Percentiles rank a stretch among this genome's conserved stretches.
Evolutionary conservation across 2,113 vertebrate species (phyloP).

Genomic region (Perca flavescens): DNA sequence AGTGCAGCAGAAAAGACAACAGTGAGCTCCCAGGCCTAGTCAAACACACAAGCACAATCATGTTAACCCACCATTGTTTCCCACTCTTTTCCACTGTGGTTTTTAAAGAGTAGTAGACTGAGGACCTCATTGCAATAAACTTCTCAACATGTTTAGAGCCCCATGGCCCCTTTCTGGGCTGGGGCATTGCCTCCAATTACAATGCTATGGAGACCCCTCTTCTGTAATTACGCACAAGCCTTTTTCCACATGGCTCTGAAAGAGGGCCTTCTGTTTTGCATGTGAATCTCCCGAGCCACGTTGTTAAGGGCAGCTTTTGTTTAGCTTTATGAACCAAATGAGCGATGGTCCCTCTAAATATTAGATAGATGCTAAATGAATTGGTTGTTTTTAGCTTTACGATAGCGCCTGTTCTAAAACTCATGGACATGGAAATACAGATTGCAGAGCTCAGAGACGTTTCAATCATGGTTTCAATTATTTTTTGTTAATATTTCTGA

Average conservation of each 20-base stretch:
- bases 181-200: slow-evolving; percentile 75
- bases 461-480: slow-evolving; percentile 21
- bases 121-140: slow-evolving; percentile 77
- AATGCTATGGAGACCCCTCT: slow-evolving; percentile 67
- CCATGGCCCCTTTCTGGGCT: slow-evolving; percentile 58
- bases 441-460: background rate
- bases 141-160: slow-evolving; percentile 72
- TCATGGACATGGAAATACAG: slow-evolving; percentile 25
- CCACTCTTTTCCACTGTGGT: slow-evolving; percentile 67
- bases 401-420: background rate
- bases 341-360: slow-evolving; percentile 11
- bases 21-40: slow-evolving; percentile 66
- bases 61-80: slow-evolving; percentile 74
- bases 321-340: slow-evolving; percentile 37
- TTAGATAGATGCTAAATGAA: slow-evolving; percentile 38
- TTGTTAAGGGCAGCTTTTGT: slow-evolving; percentile 57
- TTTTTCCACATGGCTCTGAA: slow-evolving; percentile 61
- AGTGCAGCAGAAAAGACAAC: slow-evolving; percentile 60
- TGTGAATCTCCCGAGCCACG: slow-evolving; percentile 56
- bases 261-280: slow-evolving; percentile 63
- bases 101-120: slow-evolving; percentile 69
- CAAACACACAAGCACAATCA: slow-evolving; percentile 81
- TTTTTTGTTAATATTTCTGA: slow-evolving; percentile 14
- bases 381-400: slow-evolving; percentile 22
- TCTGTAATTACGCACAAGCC: slow-evolving; percentile 75